A percentile compares a stretch with the other conserved stretches of the same genome.
Evolutionary conservation across 2,888 invertebrate genomes (phyloP).

Genomic region (Danaus chrysippus): DNA sequence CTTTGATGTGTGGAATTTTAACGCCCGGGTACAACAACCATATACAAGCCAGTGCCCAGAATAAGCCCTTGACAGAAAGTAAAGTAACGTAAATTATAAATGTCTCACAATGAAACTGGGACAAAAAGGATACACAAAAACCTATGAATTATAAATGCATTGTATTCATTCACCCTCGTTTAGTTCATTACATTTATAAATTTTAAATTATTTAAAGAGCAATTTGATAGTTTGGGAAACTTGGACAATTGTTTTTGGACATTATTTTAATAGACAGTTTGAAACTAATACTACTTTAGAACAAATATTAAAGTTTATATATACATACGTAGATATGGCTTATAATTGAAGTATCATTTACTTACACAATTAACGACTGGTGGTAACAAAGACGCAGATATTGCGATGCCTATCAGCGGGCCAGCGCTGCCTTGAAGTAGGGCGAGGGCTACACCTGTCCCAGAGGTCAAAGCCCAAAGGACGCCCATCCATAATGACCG

Average conservation of each 20-base stretch:
- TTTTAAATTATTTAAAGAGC: not conserved
- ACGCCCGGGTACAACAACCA: slow-evolving; percentile 83
- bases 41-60: slow-evolving; percentile 86
- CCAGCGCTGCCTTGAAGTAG: slow-evolving; percentile 91
- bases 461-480: slow-evolving; percentile 86
- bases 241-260: too few relatives aligned
- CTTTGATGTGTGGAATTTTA: slow-evolving; percentile 84
- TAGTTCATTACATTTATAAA: not conserved
- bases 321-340: not conserved
- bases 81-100: slow-evolving; percentile 15
- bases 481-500: slow-evolving; percentile 87
- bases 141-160: not conserved
- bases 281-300: too few relatives aligned
- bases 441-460: slow-evolving; percentile 91
- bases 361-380: slow-evolving; percentile 92
- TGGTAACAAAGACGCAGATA: slow-evolving; percentile 90
- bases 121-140: slow-evolving; percentile 9
- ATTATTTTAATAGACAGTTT: too few relatives aligned
- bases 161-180: not conserved
- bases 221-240: not conserved
- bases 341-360: slow-evolving; percentile 29
- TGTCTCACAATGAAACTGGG: slow-evolving; percentile 9
- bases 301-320: not conserved
- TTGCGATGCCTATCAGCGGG: slow-evolving; percentile 93
- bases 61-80: slow-evolving; percentile 77